A percentile compares a stretch with the other conserved stretches of the same genome.
These are phyloP conservation scores for Pterophyllum scalare DNA, from an alignment of 2,113 vertebrate species.

Conservation along the genomic window DNA sequence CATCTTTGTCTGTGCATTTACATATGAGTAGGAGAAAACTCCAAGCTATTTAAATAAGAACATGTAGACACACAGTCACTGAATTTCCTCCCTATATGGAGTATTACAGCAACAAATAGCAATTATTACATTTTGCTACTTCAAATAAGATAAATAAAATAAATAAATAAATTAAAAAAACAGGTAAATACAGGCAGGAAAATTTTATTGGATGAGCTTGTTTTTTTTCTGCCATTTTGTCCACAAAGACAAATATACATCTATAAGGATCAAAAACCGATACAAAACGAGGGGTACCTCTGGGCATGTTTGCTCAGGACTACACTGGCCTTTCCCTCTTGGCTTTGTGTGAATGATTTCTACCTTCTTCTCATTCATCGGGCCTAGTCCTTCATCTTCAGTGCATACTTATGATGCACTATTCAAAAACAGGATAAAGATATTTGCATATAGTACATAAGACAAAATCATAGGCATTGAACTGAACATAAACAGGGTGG, in stretches of 20 bases:
- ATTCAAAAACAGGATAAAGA: constrained; percentile 92
- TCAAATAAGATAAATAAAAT: constrained; percentile 41
- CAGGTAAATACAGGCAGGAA: constrained; percentile 66
- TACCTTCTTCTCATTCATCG: constrained; percentile 92
- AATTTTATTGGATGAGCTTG: constrained; percentile 8
- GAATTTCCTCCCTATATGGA: constrained; percentile 15
- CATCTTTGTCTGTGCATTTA: constrained; percentile 59
- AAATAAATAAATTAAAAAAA: constrained; percentile 34
- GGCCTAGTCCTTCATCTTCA: constrained; percentile 97
- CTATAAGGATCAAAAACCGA: constrained; percentile 76
- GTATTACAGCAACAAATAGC: constrained; percentile 32
- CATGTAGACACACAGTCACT: constrained; percentile 52
- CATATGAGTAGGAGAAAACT: constrained; percentile 36
- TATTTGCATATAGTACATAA: constrained; percentile 77
- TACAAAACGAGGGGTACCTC: constrained; percentile 98
- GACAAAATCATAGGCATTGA: constrained; percentile 80
- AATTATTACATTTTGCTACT: constrained; percentile 43
- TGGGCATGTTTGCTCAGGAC: constrained; percentile 96
- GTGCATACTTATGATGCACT: constrained; percentile 99
- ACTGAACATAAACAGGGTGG: constrained; percentile 89
- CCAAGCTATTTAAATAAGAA: constrained; percentile 3
- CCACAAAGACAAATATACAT: constrained; percentile 75
- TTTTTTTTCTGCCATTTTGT: constrained; percentile 61
- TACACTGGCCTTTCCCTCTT: constrained; percentile 99
- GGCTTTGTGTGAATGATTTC: constrained; percentile 92